Evolutionary conservation across 2,888 invertebrate species (phyloP).

Genomic region (Drosophila infuscata): DNA sequence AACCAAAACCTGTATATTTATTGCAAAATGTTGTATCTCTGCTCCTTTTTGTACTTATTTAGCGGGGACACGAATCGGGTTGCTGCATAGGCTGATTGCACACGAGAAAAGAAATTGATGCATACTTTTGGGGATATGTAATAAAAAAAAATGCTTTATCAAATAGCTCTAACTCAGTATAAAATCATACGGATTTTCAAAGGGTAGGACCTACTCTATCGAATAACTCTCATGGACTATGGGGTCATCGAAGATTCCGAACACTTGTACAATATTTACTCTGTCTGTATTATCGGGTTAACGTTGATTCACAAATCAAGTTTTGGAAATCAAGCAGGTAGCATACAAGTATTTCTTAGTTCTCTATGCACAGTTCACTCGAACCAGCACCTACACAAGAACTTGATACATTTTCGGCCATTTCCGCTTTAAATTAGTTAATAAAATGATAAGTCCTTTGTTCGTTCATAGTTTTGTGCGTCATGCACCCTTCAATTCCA

Average conservation of each 20-base stretch:
- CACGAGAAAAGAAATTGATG: not conserved
- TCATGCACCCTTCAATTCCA: not conserved
- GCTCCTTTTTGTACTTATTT: not conserved
- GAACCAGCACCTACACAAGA: not conserved
- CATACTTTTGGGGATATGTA: not conserved
- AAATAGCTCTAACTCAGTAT: not conserved
- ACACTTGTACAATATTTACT: not conserved
- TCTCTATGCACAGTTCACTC: not conserved
- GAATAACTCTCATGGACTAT: not conserved
- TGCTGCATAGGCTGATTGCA: not conserved
- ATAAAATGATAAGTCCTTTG: not conserved
- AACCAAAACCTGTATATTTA: not conserved
- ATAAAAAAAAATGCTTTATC: not conserved
- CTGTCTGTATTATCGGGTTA: not conserved
- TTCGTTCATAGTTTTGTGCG: not conserved
- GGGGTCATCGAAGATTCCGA: not conserved
- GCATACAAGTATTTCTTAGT: not conserved
- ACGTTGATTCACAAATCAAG: not conserved
- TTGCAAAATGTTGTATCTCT: fast-evolving
- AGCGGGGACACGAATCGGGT: not conserved
- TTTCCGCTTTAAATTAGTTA: not conserved
- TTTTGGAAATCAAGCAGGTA: not conserved
- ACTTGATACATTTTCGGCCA: not conserved
- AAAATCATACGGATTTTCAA: not conserved
- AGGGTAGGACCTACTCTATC: not conserved